Percentiles rank a stretch among this genome's conserved stretches.
Evolutionary conservation across 2,888 invertebrate genomes (phyloP).

Genomic region (Eilema depressum): DNA sequence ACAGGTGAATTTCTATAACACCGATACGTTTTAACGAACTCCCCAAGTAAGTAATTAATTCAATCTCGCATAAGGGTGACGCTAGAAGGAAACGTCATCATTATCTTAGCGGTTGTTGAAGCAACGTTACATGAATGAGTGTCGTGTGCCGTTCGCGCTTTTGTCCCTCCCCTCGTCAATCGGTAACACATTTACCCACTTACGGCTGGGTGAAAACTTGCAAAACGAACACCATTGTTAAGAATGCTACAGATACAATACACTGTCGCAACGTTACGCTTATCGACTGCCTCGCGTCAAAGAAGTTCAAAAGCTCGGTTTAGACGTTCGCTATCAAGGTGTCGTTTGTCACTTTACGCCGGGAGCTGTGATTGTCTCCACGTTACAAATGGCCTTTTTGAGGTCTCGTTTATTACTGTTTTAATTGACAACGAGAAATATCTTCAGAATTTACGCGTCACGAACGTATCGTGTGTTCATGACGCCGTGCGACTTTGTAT

Average conservation of each 20-base stretch:
- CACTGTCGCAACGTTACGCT: slow-evolving; percentile 66
- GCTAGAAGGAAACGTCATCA: slow-evolving; percentile 69
- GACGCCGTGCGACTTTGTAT: slow-evolving; percentile 37
- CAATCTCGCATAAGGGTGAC: slow-evolving; percentile 55
- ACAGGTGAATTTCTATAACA: slow-evolving; percentile 41
- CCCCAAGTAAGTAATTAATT: slow-evolving; percentile 61
- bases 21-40: slow-evolving; percentile 48
- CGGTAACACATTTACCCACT: slow-evolving; percentile 86
- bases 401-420: slow-evolving; percentile 66
- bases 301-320: slow-evolving; percentile 85
- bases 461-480: slow-evolving; percentile 26
- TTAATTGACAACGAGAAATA: slow-evolving; percentile 73
- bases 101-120: slow-evolving; percentile 75
- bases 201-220: slow-evolving; percentile 83
- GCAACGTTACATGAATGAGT: slow-evolving; percentile 61
- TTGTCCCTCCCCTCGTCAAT: slow-evolving; percentile 76
- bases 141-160: slow-evolving; percentile 55
- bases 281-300: slow-evolving; percentile 81
- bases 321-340: slow-evolving; percentile 74
- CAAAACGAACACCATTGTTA: slow-evolving; percentile 80
- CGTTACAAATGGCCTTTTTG: slow-evolving; percentile 81
- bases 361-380: slow-evolving; percentile 76
- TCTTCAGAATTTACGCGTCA: slow-evolving; percentile 31
- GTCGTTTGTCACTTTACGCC: slow-evolving; percentile 83
- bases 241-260: slow-evolving; percentile 65